Base-by-base conservation (phyloP, 30 jellyfish, hydroid and myxozoan species). In the Catostylus mosaicus region DNA sequence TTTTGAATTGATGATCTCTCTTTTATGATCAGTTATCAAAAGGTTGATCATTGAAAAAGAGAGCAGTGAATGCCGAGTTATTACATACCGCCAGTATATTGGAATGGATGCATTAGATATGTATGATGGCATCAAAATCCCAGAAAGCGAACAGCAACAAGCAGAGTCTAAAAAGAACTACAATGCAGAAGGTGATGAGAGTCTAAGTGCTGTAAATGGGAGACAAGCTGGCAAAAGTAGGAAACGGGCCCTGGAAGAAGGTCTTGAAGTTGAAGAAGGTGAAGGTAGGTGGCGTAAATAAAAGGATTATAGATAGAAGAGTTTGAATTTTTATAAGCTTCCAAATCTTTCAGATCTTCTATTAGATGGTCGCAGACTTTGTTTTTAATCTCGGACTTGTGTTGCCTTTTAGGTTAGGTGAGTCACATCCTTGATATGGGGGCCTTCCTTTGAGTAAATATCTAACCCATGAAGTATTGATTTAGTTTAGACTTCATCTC, bases 41-140 rank as follows among this genome's bases (percentile, higher is more conserved):
- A 73, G 47, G 6, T 34, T 80, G 40, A 51, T 65, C 27, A 45
- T 67, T 3, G 38, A 80, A 34, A 80, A 66, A 22, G 66, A 67
- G 2, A 5, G 69, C 30, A 67, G 74, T 10, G 69, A 24, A 1
- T 80, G 79, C 77, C 40, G 48, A 35, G 84, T 80, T 24, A 50
- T 33, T 24, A 65, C 91, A 37, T 80, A 80, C 91, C 29, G 59
- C 22, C 73, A 67, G 22, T 54, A 35, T 33, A 81, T 60, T 27
- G 91, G 84, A 1, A 20, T 46, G 12, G 84, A 80, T 23, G 20
- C 73, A 16, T 26, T 29, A 23, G 78, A 77, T 22, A 78, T 37
- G 56, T 43, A 64, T 46, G 64, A 51, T 24, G 34, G 29, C 14
- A 27, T 51, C 35, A 73, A 47, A 50, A 22, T 46, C 31, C 46